Conservation (phyloP, 2,888 invertebrate genomes). For the Agonopterix arenella region DNA sequence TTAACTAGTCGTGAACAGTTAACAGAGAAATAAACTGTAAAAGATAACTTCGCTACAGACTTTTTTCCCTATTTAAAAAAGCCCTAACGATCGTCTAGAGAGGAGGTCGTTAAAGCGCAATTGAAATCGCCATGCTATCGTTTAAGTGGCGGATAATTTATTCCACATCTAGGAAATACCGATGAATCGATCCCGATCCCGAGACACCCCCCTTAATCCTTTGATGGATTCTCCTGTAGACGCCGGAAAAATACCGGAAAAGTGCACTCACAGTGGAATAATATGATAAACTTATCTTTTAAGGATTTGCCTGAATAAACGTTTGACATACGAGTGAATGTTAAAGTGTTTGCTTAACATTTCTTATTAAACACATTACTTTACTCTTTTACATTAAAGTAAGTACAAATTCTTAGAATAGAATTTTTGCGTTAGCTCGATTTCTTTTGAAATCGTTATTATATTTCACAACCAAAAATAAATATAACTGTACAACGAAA, state of each 20-base stretch:
- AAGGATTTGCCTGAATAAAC: slow-evolving; percentile 25
- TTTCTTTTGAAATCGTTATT: too few relatives aligned
- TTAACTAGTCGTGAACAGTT: too few relatives aligned
- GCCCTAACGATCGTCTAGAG: too few relatives aligned
- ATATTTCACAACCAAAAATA: background rate
- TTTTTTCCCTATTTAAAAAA: too few relatives aligned
- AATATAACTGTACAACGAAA: background rate
- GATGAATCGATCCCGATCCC: slow-evolving; percentile 53
- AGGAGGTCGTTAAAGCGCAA: slow-evolving; percentile 7
- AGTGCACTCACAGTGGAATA: slow-evolving; percentile 52
- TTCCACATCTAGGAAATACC: slow-evolving; percentile 60
- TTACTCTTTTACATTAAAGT: too few relatives aligned
- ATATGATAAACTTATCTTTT: slow-evolving; percentile 35
- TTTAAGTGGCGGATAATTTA: slow-evolving; percentile 67
- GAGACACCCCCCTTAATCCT: slow-evolving; percentile 64
- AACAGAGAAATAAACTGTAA: too few relatives aligned
- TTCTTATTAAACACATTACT: too few relatives aligned
- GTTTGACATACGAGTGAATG: slow-evolving; percentile 12
- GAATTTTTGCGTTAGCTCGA: too few relatives aligned
- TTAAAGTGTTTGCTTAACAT: background rate
- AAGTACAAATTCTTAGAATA: too few relatives aligned
- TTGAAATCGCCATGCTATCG: slow-evolving; percentile 44
- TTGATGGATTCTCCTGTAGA: slow-evolving; percentile 65
- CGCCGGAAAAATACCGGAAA: slow-evolving; percentile 48
- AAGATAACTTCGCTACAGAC: too few relatives aligned